Evolutionary conservation across 2,888 invertebrate genomes (phyloP).

Genomic region (Synergus japonicus): DNA sequence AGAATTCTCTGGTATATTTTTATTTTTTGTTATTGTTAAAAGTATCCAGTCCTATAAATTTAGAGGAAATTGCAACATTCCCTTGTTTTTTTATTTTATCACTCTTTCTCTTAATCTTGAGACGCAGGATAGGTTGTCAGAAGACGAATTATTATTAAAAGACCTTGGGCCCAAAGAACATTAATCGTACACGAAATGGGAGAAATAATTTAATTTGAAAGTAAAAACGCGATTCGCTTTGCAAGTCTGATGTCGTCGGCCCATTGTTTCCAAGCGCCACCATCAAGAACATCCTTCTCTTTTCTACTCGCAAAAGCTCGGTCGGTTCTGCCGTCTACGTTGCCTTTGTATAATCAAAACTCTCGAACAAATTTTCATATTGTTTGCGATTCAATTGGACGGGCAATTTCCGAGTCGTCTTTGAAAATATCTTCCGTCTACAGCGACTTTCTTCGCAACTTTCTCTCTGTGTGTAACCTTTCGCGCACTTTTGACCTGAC

Average conservation of each 20-base stretch:
- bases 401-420: constrained; percentile 74
- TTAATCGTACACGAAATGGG: constrained; percentile 73
- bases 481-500: constrained; percentile 38
- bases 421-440: constrained; percentile 69
- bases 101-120: neutral
- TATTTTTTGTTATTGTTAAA: neutral
- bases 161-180: constrained; percentile 66
- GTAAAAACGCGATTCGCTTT: constrained; percentile 74
- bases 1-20: neutral
- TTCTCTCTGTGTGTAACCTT: constrained; percentile 38
- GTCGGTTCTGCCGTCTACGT: constrained; percentile 54
- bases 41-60: neutral
- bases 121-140: neutral
- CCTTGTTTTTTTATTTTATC: neutral
- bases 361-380: constrained; percentile 76
- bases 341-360: constrained; percentile 75
- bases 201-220: constrained; percentile 76
- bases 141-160: constrained; percentile 59
- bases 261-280: constrained; percentile 71
- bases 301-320: constrained; percentile 60
- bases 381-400: constrained; percentile 77
- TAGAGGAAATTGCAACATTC: too few species aligned
- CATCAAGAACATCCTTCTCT: constrained; percentile 66
- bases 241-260: constrained; percentile 72
- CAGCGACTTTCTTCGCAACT: constrained; percentile 30